Evolutionary conservation across 2,113 vertebrate species (phyloP).

Genomic region (Hylia prasina): DNA sequence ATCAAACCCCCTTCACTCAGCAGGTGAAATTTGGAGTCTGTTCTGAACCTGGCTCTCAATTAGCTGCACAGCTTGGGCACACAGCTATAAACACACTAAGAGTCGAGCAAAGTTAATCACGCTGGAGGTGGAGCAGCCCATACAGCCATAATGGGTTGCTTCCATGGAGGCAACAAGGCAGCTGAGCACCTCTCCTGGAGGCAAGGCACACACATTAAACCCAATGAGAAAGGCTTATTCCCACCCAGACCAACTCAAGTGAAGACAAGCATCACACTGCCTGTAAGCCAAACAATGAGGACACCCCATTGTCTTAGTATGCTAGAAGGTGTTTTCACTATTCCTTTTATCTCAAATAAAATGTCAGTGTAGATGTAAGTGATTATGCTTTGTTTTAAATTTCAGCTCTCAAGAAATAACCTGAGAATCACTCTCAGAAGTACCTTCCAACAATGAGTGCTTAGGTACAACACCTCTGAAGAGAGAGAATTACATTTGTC

Average conservation of each 20-base stretch:
- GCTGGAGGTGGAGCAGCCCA: neutral
- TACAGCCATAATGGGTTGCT: neutral
- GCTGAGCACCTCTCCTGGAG: neutral
- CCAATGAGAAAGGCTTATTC: neutral
- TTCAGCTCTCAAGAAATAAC: neutral
- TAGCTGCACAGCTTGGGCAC: slow-evolving; percentile 29
- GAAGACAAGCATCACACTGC: neutral
- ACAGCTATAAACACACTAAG: neutral
- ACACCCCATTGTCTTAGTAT: neutral
- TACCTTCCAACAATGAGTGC: neutral
- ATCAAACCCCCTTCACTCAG: slow-evolving; percentile 3
- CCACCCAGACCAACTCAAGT: neutral
- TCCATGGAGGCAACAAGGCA: neutral
- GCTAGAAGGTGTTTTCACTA: neutral
- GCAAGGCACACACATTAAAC: neutral
- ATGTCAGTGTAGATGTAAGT: neutral
- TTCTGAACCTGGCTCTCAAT: slow-evolving; percentile 26
- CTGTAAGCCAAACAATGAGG: neutral
- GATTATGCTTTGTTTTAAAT: neutral
- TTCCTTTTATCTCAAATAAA: neutral
- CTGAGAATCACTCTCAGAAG: neutral
- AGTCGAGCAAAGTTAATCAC: neutral
- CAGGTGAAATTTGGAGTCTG: neutral
- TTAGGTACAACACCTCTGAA: neutral
- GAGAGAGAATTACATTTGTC: neutral